A percentile compares a stretch with the other conserved stretches of the same genome.
Conservation (phyloP, 2,888 invertebrate species). For the Apotomis capreana region DNA sequence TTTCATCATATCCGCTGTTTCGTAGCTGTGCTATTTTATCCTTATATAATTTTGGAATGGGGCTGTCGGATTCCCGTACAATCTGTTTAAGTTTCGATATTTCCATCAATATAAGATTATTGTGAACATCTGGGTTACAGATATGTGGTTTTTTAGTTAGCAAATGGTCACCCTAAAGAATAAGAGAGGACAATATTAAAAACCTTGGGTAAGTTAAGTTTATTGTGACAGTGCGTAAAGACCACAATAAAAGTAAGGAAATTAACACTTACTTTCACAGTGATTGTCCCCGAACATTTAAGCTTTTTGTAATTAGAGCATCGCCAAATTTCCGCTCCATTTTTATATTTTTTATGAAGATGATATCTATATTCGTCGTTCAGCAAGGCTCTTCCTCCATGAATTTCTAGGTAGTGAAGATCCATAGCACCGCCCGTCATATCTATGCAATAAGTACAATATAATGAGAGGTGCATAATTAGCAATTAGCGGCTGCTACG, state of each 20-base stretch:
- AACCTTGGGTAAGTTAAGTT: too few species aligned
- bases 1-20: conserved; percentile 5
- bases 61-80: conserved; percentile 3
- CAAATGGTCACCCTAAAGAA: too few species aligned
- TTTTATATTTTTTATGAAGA: background rate
- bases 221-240: too few species aligned
- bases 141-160: too few species aligned
- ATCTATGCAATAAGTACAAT: background rate
- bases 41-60: conserved; percentile 11
- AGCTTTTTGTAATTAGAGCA: too few species aligned
- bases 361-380: conserved; percentile 8
- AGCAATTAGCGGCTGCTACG: too few species aligned
- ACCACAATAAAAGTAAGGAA: too few species aligned
- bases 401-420: conserved; percentile 1
- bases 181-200: too few species aligned
- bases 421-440: conserved; percentile 10
- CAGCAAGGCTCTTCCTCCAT: conserved; percentile 7
- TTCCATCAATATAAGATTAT: conserved; percentile 6
- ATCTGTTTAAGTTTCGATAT: conserved; percentile 4
- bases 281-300: too few species aligned
- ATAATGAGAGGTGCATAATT: too few species aligned
- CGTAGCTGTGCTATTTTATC: background rate
- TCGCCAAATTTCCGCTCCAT: too few species aligned
- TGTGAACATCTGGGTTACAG: background rate
- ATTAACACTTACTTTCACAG: too few species aligned